A percentile compares a stretch with the other conserved stretches of the same genome.
Evolutionary conservation across 2,797 vertebrate species (phyloP).

Genomic region (Leptoclinus maculatus): DNA sequence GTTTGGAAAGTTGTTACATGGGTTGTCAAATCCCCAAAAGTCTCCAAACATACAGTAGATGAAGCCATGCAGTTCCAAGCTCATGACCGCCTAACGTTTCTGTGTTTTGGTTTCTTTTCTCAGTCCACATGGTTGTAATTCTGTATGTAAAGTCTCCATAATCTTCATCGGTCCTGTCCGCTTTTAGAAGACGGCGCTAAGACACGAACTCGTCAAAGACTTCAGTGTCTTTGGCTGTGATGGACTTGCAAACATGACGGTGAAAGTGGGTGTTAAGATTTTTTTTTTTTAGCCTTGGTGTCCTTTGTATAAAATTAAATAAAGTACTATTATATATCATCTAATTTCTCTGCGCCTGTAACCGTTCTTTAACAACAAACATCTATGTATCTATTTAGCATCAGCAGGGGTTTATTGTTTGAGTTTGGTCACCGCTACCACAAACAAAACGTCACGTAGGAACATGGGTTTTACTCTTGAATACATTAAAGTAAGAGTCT

Average conservation of each 20-base stretch:
- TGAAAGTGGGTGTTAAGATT: slow-evolving; percentile 14
- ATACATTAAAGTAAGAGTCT: neutral
- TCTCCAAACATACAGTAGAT: neutral
- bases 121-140: slow-evolving; percentile 40
- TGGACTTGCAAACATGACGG: slow-evolving; percentile 23
- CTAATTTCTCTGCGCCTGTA: slow-evolving; percentile 25
- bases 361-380: slow-evolving; percentile 31
- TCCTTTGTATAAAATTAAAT: slow-evolving; percentile 66
- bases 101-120: slow-evolving; percentile 28
- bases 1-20: neutral
- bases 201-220: neutral
- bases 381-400: neutral
- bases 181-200: neutral
- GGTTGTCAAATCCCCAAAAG: neutral
- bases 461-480: neutral
- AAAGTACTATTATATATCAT: slow-evolving; percentile 60
- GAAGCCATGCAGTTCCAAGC: slow-evolving; percentile 55
- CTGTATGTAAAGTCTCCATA: slow-evolving; percentile 47
- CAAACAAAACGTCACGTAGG: neutral
- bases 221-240: slow-evolving; percentile 13
- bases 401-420: neutral
- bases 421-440: neutral
- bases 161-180: slow-evolving; percentile 43
- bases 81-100: slow-evolving; percentile 31
- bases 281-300: slow-evolving; percentile 52